Conservation (phyloP, 2,888 invertebrate genomes). For the Exocentrus adspersus region DNA sequence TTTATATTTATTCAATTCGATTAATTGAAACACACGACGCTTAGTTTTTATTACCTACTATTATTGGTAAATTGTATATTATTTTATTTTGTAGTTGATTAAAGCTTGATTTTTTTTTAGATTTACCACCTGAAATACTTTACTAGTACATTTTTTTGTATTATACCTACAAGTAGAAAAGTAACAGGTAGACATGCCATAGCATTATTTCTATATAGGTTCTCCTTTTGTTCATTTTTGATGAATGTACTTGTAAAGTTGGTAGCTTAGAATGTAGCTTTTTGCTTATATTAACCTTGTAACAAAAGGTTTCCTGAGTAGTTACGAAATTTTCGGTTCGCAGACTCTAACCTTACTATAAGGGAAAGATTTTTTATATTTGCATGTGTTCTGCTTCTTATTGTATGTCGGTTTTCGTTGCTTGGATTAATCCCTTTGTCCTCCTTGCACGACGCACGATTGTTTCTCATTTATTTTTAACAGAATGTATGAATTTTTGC, state of each 20-base stretch:
- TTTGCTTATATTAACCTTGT: constrained; percentile 55
- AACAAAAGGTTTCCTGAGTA: constrained; percentile 53
- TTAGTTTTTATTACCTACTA: constrained; percentile 22
- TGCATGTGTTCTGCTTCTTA: constrained; percentile 43
- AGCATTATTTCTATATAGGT: constrained; percentile 28
- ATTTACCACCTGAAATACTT: constrained; percentile 30
- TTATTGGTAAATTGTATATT: constrained; percentile 20
- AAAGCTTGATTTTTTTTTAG: constrained; percentile 39
- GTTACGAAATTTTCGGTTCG: constrained; percentile 58
- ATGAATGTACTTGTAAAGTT: constrained; percentile 52
- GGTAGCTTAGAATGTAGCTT: constrained; percentile 57
- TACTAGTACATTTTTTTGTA: constrained; percentile 38
- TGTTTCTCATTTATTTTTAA: constrained; percentile 44
- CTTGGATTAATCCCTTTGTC: constrained; percentile 12
- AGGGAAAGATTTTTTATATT: constrained; percentile 60
- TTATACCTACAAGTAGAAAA: constrained; percentile 22
- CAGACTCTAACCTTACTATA: constrained; percentile 65
- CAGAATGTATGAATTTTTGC: constrained; percentile 47
- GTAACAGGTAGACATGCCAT: constrained; percentile 21
- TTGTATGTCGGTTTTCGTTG: constrained; percentile 25
- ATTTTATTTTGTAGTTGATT: constrained; percentile 36
- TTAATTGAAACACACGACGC: constrained; percentile 27
- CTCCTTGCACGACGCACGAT: constrained; percentile 31
- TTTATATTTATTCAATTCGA: constrained; percentile 14
- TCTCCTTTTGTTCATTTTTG: constrained; percentile 27